These are phyloP conservation scores for Ceramica pisi DNA, from an alignment of 2,888 invertebrate genomes.

Conservation along the genomic window DNA sequence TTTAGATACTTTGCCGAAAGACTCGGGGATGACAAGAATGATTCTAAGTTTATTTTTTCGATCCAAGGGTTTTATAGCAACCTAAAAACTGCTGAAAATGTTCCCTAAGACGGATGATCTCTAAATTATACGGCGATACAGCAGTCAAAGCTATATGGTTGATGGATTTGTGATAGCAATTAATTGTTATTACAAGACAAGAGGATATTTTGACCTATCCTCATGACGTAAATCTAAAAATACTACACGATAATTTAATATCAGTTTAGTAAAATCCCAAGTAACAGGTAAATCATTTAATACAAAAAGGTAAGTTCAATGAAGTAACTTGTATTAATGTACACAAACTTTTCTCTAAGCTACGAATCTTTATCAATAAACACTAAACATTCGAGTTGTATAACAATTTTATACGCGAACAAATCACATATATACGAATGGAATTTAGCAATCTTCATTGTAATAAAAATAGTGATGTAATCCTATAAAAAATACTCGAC, in stretches of 20 bases:
- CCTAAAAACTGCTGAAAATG: slow-evolving; percentile 4
- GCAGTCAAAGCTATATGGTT: background rate
- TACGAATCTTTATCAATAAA: slow-evolving; percentile 27
- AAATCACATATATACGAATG: slow-evolving; percentile 38
- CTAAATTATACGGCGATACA: background rate
- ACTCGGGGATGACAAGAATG: background rate
- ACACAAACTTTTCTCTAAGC: slow-evolving; percentile 6
- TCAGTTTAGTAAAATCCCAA: slow-evolving; percentile 13
- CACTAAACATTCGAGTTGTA: slow-evolving; percentile 34
- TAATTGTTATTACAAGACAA: background rate
- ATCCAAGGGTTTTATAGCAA: no score
- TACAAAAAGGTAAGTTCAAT: background rate
- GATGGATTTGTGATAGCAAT: background rate
- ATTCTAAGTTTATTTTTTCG: no score
- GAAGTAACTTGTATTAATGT: slow-evolving; percentile 21
- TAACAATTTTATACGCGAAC: slow-evolving; percentile 40
- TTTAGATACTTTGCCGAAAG: background rate
- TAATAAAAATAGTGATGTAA: slow-evolving; percentile 65
- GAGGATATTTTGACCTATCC: no score
- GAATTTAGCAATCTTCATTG: slow-evolving; percentile 59
- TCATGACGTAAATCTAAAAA: background rate
- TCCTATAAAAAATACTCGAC: slow-evolving; percentile 64
- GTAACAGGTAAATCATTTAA: slow-evolving; percentile 21
- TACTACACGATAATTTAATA: background rate
- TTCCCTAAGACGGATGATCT: background rate